Evolutionary conservation across 2,113 vertebrate genomes (phyloP), one percentile per base, ranked within the genome.

Genomic region (Danionella cerebrum): DNA sequence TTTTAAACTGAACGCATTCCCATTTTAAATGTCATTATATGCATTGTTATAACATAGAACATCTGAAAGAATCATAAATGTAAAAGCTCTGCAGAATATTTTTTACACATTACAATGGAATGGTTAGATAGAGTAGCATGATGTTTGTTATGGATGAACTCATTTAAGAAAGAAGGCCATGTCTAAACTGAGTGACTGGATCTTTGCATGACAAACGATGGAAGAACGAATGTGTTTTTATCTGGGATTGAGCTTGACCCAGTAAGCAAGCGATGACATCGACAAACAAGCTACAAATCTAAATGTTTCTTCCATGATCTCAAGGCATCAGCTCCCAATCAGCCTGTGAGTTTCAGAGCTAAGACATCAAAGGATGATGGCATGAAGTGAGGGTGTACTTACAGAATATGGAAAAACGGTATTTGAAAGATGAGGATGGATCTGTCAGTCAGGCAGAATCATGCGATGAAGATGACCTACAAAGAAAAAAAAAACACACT

Each of bases 401-500:
- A 97, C 95, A 89, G 87, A 87, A 86, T 91, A 89, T 90, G 90
- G 89, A 91, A 95, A 92, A 88, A 78, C 81, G 82, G 85, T 79
- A 84, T 82, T 83, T 87, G 86, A 84, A 83, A 84, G 89, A 89
- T 68, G 90, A 89, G 80, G 91, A 92, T 84, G 91, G 90, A 89
- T 88, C 91, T 91, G 91, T 89, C 75, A 89, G 83, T 80, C 89
- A 91, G 87, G 83, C 89, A 92, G 85, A 92, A 90, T 93, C 92
- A 94, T 93, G 89, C 88, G 93, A 94, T 85, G 92, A 93, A 81
- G 92, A 89, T 92, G 90, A 93, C 93, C 95, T 98, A 93, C 87
- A 94, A 95, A 93, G 52, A 94, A 87, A 93, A 86, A 89, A 94
- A 86, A 90, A 93, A 90, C 65, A 94, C 88, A 94, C 79, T 82